Base-by-base conservation (phyloP, 2,888 invertebrate species). In the Belgica antarctica region DNA sequence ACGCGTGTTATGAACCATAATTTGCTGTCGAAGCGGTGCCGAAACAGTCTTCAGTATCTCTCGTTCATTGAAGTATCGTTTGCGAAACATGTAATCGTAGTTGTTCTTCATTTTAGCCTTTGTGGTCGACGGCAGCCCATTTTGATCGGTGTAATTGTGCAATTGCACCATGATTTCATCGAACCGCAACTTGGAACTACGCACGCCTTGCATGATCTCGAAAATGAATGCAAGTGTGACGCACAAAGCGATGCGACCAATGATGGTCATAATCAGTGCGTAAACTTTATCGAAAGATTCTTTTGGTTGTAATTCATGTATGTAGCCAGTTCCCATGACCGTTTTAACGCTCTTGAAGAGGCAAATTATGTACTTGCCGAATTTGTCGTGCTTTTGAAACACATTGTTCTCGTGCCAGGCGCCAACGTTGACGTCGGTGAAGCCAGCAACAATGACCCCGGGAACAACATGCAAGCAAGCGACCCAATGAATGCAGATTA, bases 1-100 rank as follows among this genome's bases (percentile, higher is more conserved):
- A 1, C 78, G 75, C 27, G 80, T 80, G 1, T 76, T 77, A 71
- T 79, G 77, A 76, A 79, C 77, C 7, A 75, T 74, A 19, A 81
- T 78, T 71, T 80, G 80, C 34, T 78, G 77, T 0, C 76, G 74
- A 74, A 79, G 75, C 41, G 77, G 77, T 4, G 73, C 72, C 1
- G 79, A 77, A 4, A 79, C 62, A 0, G 76, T 76, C 2, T 73
- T 73, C 7, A 77, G 72, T 52, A 80, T 78, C 63, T 78, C 77
- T 0, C 66, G 1, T 25, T 79, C 78, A 0, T 74, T 72, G 47
- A 78, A 79, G 70, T 75, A 79, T 22, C 74, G 73, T 8, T 74
- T 74, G 31, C 77, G 76, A 65, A 76, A 80, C 17, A 76, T 76
- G 72, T 77, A 79, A 57, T 78, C 76, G 71, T 78, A 78, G 47